Percentiles rank a stretch among this genome's conserved stretches.
Evolutionary conservation across 2,113 vertebrate genomes (phyloP).

Genomic region (Neolamprologus caudopunctatus): DNA sequence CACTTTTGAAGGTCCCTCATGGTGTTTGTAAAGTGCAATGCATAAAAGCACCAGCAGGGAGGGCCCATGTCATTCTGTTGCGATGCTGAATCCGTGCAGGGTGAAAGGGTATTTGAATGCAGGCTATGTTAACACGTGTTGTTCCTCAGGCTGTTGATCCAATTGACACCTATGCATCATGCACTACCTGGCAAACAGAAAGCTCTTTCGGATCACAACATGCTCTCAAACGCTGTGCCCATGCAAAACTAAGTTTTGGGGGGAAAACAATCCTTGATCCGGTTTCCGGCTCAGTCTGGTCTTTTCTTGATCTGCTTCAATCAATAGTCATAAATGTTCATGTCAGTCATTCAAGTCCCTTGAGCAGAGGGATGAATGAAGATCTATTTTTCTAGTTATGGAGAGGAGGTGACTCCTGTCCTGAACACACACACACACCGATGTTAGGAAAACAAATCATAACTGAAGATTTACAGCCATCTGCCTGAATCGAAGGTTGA

Average conservation of each 20-base stretch:
- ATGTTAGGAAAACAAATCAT: not conserved
- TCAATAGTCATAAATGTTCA: not conserved
- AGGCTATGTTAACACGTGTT: not conserved
- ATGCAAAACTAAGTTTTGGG: not conserved
- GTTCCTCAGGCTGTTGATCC: not conserved
- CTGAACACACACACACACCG: not conserved
- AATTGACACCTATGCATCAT: not conserved
- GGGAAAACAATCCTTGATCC: not conserved
- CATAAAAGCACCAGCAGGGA: slow-evolving; percentile 20
- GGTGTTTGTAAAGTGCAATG: not conserved
- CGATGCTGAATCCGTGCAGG: not conserved
- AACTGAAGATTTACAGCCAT: not conserved
- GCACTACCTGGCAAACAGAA: not conserved
- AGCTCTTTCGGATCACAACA: not conserved
- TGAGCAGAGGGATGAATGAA: not conserved
- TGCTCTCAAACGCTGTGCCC: not conserved
- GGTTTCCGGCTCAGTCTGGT: not conserved
- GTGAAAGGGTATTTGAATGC: not conserved
- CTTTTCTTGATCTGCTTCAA: not conserved
- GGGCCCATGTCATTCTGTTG: not conserved
- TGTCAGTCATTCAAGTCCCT: not conserved
- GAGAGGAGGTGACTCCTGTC: not conserved
- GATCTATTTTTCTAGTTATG: not conserved
- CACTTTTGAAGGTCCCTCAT: not conserved
- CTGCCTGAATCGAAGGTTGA: not conserved